phyloP scores from a whole-genome alignment of 2,113 vertebrate species.

The Athene noctua region DNA sequence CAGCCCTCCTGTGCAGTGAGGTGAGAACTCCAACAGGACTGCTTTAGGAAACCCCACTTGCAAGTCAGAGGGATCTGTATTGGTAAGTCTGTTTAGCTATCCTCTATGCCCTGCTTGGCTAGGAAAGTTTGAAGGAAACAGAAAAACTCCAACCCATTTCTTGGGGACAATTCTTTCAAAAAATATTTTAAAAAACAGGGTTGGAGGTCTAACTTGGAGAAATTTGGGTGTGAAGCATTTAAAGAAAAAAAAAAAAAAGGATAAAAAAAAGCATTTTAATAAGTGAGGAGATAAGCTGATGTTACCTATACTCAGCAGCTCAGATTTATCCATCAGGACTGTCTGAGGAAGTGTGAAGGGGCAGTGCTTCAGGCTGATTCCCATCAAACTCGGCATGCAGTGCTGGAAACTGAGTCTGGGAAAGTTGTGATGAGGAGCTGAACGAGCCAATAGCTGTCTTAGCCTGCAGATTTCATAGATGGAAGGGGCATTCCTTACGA shows the following conservation, averaged over 20 bases:
- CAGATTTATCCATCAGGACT: neutral
- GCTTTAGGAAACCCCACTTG: neutral
- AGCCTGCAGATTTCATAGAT: neutral
- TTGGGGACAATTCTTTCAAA: neutral
- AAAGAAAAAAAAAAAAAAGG: neutral
- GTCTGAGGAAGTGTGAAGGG: neutral
- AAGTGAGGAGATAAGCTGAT: neutral
- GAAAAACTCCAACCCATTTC: neutral
- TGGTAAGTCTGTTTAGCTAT: neutral
- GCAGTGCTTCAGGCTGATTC: neutral
- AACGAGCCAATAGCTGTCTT: neutral
- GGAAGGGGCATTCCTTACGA: neutral
- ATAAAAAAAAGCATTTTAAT: neutral
- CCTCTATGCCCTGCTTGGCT: neutral
- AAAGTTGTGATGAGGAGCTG: neutral
- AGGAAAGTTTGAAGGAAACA: neutral
- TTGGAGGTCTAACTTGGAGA: neutral
- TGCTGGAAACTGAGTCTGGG: neutral
- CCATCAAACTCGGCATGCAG: fast-evolving
- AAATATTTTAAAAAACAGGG: neutral
- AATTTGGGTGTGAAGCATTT: neutral
- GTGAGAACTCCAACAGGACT: neutral
- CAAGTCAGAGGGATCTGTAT: neutral
- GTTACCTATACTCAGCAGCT: neutral
- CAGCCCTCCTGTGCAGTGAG: neutral